Evolutionary conservation across 2,797 vertebrate species (phyloP).

Genomic region (Trachops cirrhosus): DNA sequence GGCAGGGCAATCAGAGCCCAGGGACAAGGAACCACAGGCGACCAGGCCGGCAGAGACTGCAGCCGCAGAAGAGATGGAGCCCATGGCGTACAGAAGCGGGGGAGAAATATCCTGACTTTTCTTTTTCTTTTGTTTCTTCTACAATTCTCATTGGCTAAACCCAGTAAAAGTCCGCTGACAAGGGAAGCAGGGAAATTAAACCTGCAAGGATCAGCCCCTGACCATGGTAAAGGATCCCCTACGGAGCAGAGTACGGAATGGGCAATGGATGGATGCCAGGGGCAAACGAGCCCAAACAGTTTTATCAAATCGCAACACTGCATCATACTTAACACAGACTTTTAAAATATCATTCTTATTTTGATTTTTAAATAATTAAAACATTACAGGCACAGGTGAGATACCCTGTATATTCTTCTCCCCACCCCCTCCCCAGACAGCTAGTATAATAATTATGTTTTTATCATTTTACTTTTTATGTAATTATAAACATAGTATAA

Average conservation of each 20-base stretch:
- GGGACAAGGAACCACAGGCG: not conserved
- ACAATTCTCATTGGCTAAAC: not conserved
- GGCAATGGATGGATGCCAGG: not conserved
- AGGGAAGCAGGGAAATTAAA: not conserved
- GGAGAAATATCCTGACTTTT: not conserved
- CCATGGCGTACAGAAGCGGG: not conserved
- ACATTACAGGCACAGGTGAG: not conserved
- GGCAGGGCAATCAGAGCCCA: not conserved
- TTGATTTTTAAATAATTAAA: slow-evolving; percentile 44
- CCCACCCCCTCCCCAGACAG: not conserved
- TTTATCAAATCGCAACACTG: not conserved
- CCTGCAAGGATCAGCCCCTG: not conserved
- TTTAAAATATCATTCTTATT: not conserved
- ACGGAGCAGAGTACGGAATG: not conserved
- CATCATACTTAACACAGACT: not conserved
- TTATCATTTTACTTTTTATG: slow-evolving; percentile 12
- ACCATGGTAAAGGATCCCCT: not conserved
- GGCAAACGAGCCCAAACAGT: not conserved
- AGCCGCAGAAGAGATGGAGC: not conserved
- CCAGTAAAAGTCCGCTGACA: not conserved
- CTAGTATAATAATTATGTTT: not conserved
- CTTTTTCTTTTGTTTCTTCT: not conserved
- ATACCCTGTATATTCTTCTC: no score
- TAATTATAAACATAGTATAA: slow-evolving; percentile 10
- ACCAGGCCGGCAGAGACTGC: not conserved